Base-by-base conservation (phyloP, 2,797 vertebrate species). In the Macrochelys suwanniensis region DNA sequence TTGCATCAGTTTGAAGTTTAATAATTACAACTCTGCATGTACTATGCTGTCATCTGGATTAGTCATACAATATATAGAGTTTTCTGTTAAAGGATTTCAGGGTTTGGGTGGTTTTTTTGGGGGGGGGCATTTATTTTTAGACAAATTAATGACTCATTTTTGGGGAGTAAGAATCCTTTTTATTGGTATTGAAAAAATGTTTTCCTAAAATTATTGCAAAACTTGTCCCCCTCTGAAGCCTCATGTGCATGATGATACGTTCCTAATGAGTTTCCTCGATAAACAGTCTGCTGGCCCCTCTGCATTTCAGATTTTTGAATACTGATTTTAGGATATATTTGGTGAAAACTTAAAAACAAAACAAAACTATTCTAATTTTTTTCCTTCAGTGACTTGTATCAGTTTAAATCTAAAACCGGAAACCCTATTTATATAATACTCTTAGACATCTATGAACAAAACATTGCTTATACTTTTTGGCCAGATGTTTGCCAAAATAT, bases 1-100 rank as follows among this genome's bases (percentile, higher is more conserved):
- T 96, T 92, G 54, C 83, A 93, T 95, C 80, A 85, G 82, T 92
- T 88, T 96, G 89, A 94, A 97, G 88, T 92, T 92, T 56, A 94
- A 26, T 95, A 23, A 80, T 85, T 85, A 50, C 92, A 94, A 85
- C 92, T 96, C 47, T 53, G 47, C 84, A 94, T 97, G 8, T 94
- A 56, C 87, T 90, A 82, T 0, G 1, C 82, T 90, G 7, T 89
- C 79, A 53, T 89, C 92, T 90, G 71, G 33, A 71, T 96, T 89
- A 83, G 26, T 81, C 68, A 93, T 71, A 71, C 2, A 0, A 85
- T 93, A 11, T 54, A 57, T 88, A 84, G 33, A 0, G 1, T 89
- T 90, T 74, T 12, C 68, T 12, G 80, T 88, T 76, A 25, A 25
- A 81, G 81, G n/a, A 80, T 7, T 16, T 92, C 45, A 26, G 25